phyloP scores from a whole-genome alignment of 2,797 vertebrate genomes.

The Propithecus perrieri region DNA sequence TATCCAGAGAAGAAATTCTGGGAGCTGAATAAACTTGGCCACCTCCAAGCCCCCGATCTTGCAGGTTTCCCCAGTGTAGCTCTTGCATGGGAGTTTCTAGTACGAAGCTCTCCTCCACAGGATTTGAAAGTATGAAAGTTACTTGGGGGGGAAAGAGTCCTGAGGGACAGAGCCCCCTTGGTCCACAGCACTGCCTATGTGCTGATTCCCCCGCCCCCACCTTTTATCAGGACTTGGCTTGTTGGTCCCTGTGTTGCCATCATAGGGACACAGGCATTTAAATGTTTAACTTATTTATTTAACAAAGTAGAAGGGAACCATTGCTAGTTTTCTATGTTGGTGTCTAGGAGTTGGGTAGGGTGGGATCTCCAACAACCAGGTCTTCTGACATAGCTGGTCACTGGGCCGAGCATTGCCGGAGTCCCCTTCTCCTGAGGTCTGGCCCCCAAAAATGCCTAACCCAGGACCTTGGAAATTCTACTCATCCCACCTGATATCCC shows the following conservation, averaged over 20 bases:
- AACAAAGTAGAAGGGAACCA: conserved; percentile 32
- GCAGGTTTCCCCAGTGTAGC: neutral
- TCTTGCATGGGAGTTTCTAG: conserved; percentile 6
- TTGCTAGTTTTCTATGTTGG: neutral
- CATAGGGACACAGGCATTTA: conserved; percentile 52
- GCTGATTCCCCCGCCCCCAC: neutral
- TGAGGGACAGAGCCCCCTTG: neutral
- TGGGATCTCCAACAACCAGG: neutral
- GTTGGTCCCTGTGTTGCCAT: conserved; percentile 1
- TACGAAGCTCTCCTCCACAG: neutral
- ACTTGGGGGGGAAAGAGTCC: neutral
- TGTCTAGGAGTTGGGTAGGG: neutral
- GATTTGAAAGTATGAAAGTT: neutral
- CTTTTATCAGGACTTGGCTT: neutral
- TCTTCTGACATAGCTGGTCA: neutral
- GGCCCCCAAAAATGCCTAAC: neutral
- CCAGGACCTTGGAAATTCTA: neutral
- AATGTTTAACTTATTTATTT: conserved; percentile 81
- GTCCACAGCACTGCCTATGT: neutral
- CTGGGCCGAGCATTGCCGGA: neutral
- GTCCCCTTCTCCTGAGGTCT: neutral
- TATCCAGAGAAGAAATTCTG: neutral
- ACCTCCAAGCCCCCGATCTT: neutral
- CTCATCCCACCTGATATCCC: neutral
- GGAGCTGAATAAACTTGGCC: neutral